These are phyloP conservation scores for Grantiella picta DNA, from an alignment of 2,113 vertebrate genomes.

Conservation along the genomic window DNA sequence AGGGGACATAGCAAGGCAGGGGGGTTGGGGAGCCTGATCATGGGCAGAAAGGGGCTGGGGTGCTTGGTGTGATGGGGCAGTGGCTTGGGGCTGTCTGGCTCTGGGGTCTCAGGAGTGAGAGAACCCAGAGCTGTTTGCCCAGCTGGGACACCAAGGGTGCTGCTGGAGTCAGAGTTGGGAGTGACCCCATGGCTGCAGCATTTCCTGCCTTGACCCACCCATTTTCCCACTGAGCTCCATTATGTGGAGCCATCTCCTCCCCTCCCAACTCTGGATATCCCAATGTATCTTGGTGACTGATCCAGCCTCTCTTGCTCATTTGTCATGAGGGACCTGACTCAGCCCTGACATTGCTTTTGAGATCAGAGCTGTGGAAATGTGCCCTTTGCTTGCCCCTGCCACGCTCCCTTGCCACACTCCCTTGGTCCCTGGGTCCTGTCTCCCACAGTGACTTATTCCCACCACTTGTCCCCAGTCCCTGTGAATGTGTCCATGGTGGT, in stretches of 20 bases:
- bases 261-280: neutral
- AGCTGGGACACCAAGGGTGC: neutral
- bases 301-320: neutral
- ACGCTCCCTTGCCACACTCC: neutral
- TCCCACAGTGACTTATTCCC: neutral
- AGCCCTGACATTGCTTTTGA: neutral
- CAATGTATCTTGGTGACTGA: neutral
- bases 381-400: neutral
- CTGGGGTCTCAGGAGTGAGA: neutral
- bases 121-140: neutral
- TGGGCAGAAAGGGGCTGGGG: neutral
- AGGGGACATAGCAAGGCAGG: too few species aligned
- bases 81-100: neutral
- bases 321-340: neutral
- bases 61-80: neutral
- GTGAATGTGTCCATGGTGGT: neutral
- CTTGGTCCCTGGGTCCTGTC: neutral
- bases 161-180: neutral
- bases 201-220: neutral
- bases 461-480: too few species aligned
- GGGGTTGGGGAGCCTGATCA: rapidly evolving
- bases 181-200: rapidly evolving
- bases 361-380: neutral
- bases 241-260: neutral
- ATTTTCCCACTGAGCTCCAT: neutral